Evolutionary conservation across 2,113 vertebrate genomes (phyloP).

Genomic region (Orientallactaga bullata): DNA sequence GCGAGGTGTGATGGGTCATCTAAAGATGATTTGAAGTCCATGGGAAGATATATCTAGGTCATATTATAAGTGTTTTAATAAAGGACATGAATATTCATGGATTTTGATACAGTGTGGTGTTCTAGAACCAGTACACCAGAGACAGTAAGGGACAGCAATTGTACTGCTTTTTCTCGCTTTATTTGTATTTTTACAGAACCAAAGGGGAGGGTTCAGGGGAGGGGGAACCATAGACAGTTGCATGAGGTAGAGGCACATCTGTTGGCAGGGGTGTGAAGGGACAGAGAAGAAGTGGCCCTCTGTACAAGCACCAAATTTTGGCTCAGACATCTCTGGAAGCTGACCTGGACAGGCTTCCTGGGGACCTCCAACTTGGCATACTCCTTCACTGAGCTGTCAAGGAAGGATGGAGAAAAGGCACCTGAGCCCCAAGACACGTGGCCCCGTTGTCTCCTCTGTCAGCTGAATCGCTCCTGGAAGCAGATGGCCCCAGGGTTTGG

Average conservation of each 20-base stretch:
- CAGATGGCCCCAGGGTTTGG: neutral
- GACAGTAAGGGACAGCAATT: neutral
- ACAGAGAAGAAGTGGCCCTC: neutral
- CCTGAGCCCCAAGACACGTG: too few relatives aligned
- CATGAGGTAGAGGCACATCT: neutral
- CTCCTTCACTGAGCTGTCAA: fast-evolving
- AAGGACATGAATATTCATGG: neutral
- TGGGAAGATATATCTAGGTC: too few relatives aligned
- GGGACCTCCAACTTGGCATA: fast-evolving
- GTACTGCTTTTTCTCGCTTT: neutral
- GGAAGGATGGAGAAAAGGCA: neutral
- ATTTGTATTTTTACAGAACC: neutral
- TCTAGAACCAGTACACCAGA: too few relatives aligned
- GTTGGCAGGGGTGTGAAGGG: too few relatives aligned
- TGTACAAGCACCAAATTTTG: neutral
- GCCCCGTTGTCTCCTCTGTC: neutral
- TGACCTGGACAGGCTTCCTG: neutral
- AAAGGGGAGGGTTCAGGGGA: too few relatives aligned
- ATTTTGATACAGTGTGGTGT: neutral
- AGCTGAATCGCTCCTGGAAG: neutral
- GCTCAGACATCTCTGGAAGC: neutral
- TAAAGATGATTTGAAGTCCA: neutral
- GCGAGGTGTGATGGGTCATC: neutral
- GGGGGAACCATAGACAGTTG: too few relatives aligned
- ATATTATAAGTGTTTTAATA: neutral